Percentiles rank a stretch among this genome's conserved stretches.
phyloP scores from a whole-genome alignment of 2,888 invertebrate genomes.

The Andrena marginata region DNA sequence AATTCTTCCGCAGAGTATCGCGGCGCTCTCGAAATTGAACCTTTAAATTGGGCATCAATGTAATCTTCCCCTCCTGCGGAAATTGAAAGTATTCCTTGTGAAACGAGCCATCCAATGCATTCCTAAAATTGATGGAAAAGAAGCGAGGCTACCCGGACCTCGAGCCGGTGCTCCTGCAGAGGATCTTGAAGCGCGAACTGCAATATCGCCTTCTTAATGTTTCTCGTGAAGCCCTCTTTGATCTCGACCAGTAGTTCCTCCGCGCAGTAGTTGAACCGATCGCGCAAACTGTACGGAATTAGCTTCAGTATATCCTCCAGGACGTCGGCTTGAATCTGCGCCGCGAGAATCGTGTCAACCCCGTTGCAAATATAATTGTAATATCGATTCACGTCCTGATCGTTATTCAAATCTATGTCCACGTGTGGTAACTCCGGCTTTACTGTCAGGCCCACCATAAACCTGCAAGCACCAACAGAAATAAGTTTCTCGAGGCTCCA shows the following conservation, averaged over 20 bases:
- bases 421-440: slow-evolving; percentile 86
- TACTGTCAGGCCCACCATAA: slow-evolving; percentile 91
- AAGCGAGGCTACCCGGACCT: slow-evolving; percentile 40
- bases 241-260: slow-evolving; percentile 91
- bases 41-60: background rate
- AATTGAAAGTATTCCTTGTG: background rate
- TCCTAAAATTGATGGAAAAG: background rate
- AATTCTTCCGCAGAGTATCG: slow-evolving; percentile 85
- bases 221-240: slow-evolving; percentile 93
- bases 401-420: slow-evolving; percentile 86
- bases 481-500: background rate
- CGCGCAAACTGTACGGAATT: slow-evolving; percentile 88
- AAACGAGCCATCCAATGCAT: background rate
- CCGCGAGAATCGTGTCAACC: slow-evolving; percentile 95
- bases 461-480: slow-evolving; percentile 83
- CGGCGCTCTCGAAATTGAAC: slow-evolving; percentile 12
- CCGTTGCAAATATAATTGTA: slow-evolving; percentile 96
- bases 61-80: background rate
- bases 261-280: slow-evolving; percentile 87
- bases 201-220: slow-evolving; percentile 96
- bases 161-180: slow-evolving; percentile 67
- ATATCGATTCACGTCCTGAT: slow-evolving; percentile 91
- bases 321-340: slow-evolving; percentile 91
- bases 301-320: slow-evolving; percentile 89
- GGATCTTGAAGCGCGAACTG: slow-evolving; percentile 93